Conservation (phyloP, 2,797 vertebrate genomes). For the Paratrypauchen microcephalus region DNA sequence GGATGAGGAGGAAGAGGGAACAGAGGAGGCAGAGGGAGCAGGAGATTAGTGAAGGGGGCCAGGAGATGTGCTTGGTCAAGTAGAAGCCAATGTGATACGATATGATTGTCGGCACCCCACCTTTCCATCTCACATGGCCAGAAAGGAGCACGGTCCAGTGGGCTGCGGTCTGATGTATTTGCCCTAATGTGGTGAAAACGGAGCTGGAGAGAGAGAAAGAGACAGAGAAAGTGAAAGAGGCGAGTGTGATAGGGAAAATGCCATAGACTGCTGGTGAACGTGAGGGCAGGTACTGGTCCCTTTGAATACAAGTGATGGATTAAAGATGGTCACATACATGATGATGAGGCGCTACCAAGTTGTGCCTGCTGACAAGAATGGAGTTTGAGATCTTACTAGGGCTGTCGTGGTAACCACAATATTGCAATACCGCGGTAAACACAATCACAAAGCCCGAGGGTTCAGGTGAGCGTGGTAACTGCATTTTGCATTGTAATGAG, state of each 20-base stretch:
- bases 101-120: constrained; percentile 31
- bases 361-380: neutral
- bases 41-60: constrained; percentile 20
- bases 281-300: constrained; percentile 17
- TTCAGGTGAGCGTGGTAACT: too few relatives aligned
- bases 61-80: constrained; percentile 48
- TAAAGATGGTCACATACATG: constrained; percentile 7
- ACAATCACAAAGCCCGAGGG: too few relatives aligned
- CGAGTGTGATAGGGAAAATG: constrained; percentile 19
- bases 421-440: too few relatives aligned
- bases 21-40: neutral
- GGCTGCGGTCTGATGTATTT: constrained; percentile 40
- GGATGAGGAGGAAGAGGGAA: too few relatives aligned
- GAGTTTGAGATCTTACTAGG: neutral
- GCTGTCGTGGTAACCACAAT: too few relatives aligned
- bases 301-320: constrained; percentile 41
- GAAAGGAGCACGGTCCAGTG: constrained; percentile 19
- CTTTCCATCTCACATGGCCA: constrained; percentile 14
- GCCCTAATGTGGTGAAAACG: constrained; percentile 47
- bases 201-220: constrained; percentile 17
- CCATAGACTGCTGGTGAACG: neutral
- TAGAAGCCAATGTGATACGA: constrained; percentile 54
- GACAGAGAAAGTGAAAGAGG: constrained; percentile 25
- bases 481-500: too few relatives aligned
- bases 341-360: neutral